phyloP scores from a whole-genome alignment of 23 tunicate species.

The Aplidium turbinatum region DNA sequence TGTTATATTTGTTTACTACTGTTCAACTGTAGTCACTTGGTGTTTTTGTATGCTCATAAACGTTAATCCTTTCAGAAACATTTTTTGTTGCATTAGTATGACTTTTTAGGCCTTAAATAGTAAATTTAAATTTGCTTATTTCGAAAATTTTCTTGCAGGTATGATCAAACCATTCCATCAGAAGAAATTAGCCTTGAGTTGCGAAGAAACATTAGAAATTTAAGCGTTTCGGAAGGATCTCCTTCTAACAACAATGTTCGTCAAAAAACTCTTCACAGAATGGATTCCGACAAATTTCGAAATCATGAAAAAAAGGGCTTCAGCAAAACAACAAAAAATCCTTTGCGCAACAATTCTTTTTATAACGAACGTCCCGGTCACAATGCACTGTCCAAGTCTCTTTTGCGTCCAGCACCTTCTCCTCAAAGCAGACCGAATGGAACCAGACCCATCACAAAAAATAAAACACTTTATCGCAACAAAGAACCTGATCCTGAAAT shows the following conservation, averaged over 20 bases:
- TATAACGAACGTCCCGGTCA: slow-evolving; percentile 3
- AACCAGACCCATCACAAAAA: not conserved
- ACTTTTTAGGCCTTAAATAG: too few species aligned
- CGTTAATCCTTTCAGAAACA: too few species aligned
- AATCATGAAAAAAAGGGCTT: not conserved
- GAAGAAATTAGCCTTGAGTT: slow-evolving; percentile 84
- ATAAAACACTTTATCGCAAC: not conserved
- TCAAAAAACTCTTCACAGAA: slow-evolving; percentile 32
- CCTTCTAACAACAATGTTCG: slow-evolving; percentile 13
- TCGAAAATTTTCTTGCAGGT: too few species aligned
- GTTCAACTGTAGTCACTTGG: too few species aligned
- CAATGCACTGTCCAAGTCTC: not conserved
- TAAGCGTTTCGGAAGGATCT: slow-evolving; percentile 16
- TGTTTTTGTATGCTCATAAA: too few species aligned
- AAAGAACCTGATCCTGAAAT: not conserved
- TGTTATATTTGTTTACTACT: too few species aligned
- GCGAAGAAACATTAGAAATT: slow-evolving; percentile 47
- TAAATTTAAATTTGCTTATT: too few species aligned
- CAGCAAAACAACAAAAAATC: not conserved
- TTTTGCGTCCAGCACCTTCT: slow-evolving; percentile 34
- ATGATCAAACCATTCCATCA: slow-evolving; percentile 83
- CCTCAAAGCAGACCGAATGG: slow-evolving; percentile 5
- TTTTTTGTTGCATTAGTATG: too few species aligned
- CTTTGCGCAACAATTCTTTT: slow-evolving; percentile 24
- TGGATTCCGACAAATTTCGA: slow-evolving; percentile 34